Base-by-base conservation (phyloP, 2,113 vertebrate genomes). In the Elachura formosa region DNA sequence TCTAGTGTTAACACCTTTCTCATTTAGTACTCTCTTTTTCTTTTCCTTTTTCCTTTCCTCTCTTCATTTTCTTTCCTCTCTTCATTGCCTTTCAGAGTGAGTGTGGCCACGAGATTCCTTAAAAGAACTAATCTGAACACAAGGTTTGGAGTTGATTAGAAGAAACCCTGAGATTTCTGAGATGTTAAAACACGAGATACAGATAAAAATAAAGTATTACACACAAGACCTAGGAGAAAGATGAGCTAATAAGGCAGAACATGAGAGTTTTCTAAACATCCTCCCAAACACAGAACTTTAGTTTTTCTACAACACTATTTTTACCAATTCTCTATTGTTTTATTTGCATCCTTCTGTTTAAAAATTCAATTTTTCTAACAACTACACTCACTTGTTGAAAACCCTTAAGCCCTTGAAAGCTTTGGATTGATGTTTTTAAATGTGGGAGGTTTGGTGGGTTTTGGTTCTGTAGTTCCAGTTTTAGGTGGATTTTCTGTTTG, bases 401-500 rank as follows among this genome's bases (percentile, higher is more conserved):
- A 2, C 8, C 3, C 11, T 31, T 75, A 64, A 11, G 20, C 17
- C 7, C 7, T 17, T 49, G 16, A 66, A 75, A 49, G 6, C 10
- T 76, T 46, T 5, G 48, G 5, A 36, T 61, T 6, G 0, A 23
- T 4, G 4, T 4, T 36, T 80, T 64, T 45, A 36, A 74, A 33
- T 33, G 9, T 3, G 1, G 7, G 5, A 10, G 2, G 5, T 4
- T 84, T 38, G 54, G 14, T 63, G n/a, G 18, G 0, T 52, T 84
- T 66, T 41, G 21, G 25, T 31, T 8, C 29, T 41, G 31, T 25
- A 0, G 0, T 31, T 41, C 34, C 31, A 31, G 13, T 41, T 67
- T 75, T 21, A 58, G 16, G 9, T 14, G 23, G 24, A 5, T 34
- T 56, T 11, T 36, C 49, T 33, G 2, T 29, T 54, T 63, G 3